Evolutionary conservation across 2,797 vertebrate genomes (phyloP), one percentile per base, ranked within the genome.

Genomic region (Otolemur crassicaudatus): DNA sequence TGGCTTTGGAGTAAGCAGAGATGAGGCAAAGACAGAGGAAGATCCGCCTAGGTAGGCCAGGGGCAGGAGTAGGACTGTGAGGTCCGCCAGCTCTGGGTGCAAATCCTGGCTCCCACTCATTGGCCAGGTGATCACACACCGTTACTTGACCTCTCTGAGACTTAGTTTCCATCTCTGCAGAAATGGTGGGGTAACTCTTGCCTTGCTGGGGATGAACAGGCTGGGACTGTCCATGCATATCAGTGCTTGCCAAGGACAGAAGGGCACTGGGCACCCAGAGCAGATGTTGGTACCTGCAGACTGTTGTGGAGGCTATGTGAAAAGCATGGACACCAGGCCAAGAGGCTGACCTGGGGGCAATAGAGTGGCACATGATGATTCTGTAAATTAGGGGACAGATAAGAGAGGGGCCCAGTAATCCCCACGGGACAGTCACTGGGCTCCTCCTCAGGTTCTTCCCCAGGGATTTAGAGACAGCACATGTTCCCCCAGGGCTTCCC

Each of bases 21-120:
- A 53, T 16, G 61, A 80, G 13, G 25, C 0, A 0, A 19, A 72
- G 77, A 7, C 69, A 0, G 5, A n/a, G 67, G 22, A 31, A 3
- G 1, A 14, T n/a, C 19, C 8, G 1, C 22, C 63, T 23, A 27
- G 43, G 56, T 29, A 65, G 83, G 49, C 67, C 23, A 11, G n/a
- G 61, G 86, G 13, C 10, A 19, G 65, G 16, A 56, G 61, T 27
- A 34, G 20, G 58, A 6, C 53, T 1, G 0, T 2, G 10, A 16
- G 75, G 73, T 40, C 20, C 9, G 27, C 16, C 20, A 14, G 58
- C 34, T 65, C 10, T 17, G 56, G 58, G 60, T 67, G 61, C 76
- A 63, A 61, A 84, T 31, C 65, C 67, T 8, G 77, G 34, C 61
- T 46, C 61, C 27, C 7, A 14, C 40, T 56, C 75, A 53, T 29